A percentile compares a stretch with the other conserved stretches of the same genome.
phyloP scores from a whole-genome alignment of 2,113 vertebrate species.

The Bos indicus region DNA sequence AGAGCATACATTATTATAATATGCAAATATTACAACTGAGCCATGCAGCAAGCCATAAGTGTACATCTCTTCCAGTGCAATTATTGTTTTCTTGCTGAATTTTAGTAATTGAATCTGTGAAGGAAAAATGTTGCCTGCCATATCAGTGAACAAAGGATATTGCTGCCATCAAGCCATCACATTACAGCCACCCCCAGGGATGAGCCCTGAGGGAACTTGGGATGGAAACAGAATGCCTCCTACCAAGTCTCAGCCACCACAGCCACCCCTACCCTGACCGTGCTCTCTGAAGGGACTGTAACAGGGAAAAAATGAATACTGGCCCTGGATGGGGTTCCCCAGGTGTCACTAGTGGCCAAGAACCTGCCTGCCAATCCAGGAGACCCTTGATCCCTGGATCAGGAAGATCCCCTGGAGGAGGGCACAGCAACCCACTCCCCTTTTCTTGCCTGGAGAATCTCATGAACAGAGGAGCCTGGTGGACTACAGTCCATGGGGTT shows the following conservation, averaged over 20 bases:
- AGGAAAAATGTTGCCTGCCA: not conserved
- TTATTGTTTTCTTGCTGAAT: not conserved
- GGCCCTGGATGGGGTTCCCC: not conserved
- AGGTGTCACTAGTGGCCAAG: not conserved
- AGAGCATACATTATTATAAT: slow-evolving; percentile 1
- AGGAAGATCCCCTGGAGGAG: not conserved
- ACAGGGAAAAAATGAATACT: not conserved
- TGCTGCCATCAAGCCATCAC: not conserved
- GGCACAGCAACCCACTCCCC: not conserved
- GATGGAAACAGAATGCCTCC: not conserved
- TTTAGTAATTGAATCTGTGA: not conserved
- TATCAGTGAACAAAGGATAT: not conserved
- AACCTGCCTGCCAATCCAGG: not conserved
- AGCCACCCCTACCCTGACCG: fast-evolving
- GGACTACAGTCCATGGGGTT: not conserved
- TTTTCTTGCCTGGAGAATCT: not conserved
- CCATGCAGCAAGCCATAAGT: not conserved
- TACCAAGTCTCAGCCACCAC: not conserved
- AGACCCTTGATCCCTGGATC: not conserved
- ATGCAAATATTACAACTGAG: slow-evolving; percentile 31
- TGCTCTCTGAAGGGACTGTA: not conserved
- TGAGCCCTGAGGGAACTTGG: not conserved
- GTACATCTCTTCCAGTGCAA: not conserved
- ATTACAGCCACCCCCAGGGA: not conserved
- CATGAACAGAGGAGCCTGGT: not conserved